Evolutionary conservation across 53 echinoderm and acorn worm species (phyloP).

Genomic region (Luidia sarsii): DNA sequence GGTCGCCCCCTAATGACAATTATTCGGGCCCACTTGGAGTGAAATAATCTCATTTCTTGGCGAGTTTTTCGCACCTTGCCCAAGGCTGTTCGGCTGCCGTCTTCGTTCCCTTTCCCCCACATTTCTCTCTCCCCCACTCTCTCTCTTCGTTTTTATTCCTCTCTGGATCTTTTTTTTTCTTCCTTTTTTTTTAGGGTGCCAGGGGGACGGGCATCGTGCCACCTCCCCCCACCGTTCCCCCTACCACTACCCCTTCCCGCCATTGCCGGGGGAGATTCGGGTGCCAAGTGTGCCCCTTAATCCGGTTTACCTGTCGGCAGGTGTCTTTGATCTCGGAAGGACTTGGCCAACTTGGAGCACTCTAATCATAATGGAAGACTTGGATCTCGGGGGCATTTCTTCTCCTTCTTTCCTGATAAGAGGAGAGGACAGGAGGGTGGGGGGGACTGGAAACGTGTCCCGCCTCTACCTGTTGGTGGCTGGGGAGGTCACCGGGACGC

Average conservation of each 20-base stretch:
- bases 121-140: not conserved
- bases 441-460: too few species aligned
- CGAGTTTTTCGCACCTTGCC: slow-evolving; percentile 32
- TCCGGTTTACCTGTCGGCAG: slow-evolving; percentile 48
- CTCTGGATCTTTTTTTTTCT: too few species aligned
- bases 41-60: slow-evolving; percentile 55
- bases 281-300: slow-evolving; percentile 34
- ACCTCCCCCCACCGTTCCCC: not conserved
- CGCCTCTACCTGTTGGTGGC: too few species aligned
- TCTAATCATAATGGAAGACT: slow-evolving; percentile 23
- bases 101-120: not conserved
- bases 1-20: slow-evolving; percentile 53
- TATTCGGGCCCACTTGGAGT: slow-evolving; percentile 41
- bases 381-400: too few species aligned
- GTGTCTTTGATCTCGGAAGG: slow-evolving; percentile 16
- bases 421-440: too few species aligned
- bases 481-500: too few species aligned
- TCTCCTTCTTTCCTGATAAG: too few species aligned
- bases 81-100: slow-evolving; percentile 20
- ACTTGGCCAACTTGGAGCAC: not conserved
- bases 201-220: slow-evolving; percentile 16
- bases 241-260: too few species aligned
- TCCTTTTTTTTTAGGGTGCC: too few species aligned
- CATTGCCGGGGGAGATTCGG: not conserved
- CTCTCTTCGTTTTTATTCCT: slow-evolving; percentile 22